phyloP scores from a whole-genome alignment of 92 coral and sea anemone genomes.

The Galaxea fascicularis region DNA sequence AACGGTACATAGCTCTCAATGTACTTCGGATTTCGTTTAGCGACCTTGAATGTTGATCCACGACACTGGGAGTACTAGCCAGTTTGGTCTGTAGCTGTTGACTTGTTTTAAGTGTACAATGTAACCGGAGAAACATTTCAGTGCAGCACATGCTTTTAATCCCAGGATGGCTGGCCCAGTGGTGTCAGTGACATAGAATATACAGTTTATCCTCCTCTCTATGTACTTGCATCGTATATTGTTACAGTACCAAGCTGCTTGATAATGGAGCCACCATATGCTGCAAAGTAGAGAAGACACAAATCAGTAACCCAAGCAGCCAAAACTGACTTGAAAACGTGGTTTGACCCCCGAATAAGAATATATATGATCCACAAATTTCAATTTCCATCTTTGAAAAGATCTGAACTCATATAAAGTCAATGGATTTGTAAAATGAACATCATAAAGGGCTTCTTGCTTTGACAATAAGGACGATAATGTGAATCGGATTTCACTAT shows the following conservation, averaged over 20 bases:
- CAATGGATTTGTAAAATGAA: too few relatives aligned
- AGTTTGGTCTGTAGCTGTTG: not conserved
- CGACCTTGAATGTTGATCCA: not conserved
- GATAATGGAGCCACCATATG: slow-evolving; percentile 14
- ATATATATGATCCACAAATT: too few relatives aligned
- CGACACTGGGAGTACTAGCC: not conserved
- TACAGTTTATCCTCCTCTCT: not conserved
- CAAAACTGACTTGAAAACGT: too few relatives aligned
- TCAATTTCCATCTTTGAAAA: too few relatives aligned
- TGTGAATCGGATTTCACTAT: too few relatives aligned
- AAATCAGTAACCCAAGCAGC: too few relatives aligned
- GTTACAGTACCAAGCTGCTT: not conserved
- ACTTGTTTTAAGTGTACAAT: slow-evolving; percentile 28
- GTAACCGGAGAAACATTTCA: slow-evolving; percentile 50
- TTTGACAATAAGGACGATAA: too few relatives aligned
- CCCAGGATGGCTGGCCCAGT: slow-evolving; percentile 51
- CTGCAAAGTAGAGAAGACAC: too few relatives aligned
- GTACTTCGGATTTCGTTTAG: not conserved
- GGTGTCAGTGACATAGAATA: too few relatives aligned
- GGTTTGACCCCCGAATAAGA: too few relatives aligned
- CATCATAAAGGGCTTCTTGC: too few relatives aligned
- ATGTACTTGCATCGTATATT: not conserved
- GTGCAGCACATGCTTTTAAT: slow-evolving; percentile 54
- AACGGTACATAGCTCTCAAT: slow-evolving; percentile 15
- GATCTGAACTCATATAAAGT: too few relatives aligned